Evolutionary conservation across 2,113 vertebrate genomes (phyloP).

Genomic region (Taurulus bubalis): DNA sequence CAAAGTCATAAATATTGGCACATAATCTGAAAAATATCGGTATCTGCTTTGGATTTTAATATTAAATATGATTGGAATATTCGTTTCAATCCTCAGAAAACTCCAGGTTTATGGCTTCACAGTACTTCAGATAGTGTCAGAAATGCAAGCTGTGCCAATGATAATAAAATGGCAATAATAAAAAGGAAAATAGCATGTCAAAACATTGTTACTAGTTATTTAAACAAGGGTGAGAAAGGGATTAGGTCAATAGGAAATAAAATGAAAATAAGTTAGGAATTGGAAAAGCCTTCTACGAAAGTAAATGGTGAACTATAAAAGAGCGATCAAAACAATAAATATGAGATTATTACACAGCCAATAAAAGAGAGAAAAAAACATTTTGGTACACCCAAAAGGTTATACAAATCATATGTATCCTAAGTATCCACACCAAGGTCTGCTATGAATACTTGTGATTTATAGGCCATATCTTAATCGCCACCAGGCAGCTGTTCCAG

Average conservation of each 20-base stretch:
- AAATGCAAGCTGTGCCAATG: conserved; percentile 2
- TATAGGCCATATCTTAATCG: conserved; percentile 29
- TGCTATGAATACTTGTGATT: conserved; percentile 13
- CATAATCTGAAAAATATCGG: background rate
- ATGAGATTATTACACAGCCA: conserved; percentile 1
- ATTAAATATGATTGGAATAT: background rate
- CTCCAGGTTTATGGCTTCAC: conserved; percentile 1
- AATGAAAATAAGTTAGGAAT: conserved; percentile 11
- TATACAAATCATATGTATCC: conserved; percentile 20
- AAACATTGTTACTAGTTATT: background rate
- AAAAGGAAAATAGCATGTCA: background rate
- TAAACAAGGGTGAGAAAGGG: background rate
- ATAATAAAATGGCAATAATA: background rate
- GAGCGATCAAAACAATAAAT: conserved; percentile 16
- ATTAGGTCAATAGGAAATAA: conserved; percentile 2
- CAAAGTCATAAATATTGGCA: background rate
- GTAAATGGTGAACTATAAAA: conserved; percentile 17
- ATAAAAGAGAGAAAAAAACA: conserved; percentile 2
- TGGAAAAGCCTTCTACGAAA: conserved; percentile 17
- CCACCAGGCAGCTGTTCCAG: conserved; percentile 22
- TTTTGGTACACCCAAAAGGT: conserved; percentile 1
- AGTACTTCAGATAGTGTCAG: conserved; percentile 4
- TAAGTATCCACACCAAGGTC: conserved; percentile 9
- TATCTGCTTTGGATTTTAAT: conserved; percentile 18
- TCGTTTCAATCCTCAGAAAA: background rate